Percentiles rank a stretch among this genome's conserved stretches.
These are phyloP conservation scores for Tricholauxania praeusta DNA, from an alignment of 2,888 invertebrate genomes.

Conservation along the genomic window DNA sequence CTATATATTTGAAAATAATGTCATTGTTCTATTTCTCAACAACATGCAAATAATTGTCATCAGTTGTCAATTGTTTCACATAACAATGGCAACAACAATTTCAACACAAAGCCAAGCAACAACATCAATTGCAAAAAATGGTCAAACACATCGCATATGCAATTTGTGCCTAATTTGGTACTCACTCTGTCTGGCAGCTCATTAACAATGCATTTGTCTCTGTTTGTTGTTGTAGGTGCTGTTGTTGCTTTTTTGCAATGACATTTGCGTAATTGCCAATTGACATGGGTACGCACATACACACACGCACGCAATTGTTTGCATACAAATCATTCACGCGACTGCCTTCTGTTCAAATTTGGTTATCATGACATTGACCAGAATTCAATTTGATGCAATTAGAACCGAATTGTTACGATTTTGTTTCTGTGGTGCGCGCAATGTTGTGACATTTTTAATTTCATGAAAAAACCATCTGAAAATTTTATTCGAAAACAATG, in stretches of 20 bases:
- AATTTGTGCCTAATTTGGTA: conserved; percentile 2
- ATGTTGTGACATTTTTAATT: too few species aligned
- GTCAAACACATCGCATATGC: neutral
- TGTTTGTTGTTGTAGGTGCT: neutral
- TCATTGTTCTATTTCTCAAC: too few species aligned
- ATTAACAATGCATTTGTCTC: conserved; percentile 7
- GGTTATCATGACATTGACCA: neutral
- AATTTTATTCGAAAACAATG: too few species aligned
- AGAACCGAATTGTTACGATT: too few species aligned
- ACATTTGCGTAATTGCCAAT: too few species aligned
- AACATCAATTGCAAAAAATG: neutral
- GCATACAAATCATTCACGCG: neutral
- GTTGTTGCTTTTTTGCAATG: neutral
- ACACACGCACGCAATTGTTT: too few species aligned
- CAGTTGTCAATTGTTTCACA: neutral
- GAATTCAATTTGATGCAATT: neutral
- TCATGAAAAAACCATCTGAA: too few species aligned
- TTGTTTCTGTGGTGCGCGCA: too few species aligned
- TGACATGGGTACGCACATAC: too few species aligned
- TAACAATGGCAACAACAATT: neutral
- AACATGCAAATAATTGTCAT: too few species aligned
- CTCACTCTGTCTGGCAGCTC: conserved; percentile 4
- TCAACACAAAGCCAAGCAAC: neutral
- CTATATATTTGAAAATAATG: too few species aligned
- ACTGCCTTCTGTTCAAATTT: neutral